Base-by-base conservation (phyloP, 2,888 invertebrate species). In the Phyllotreta cruciferae region DNA sequence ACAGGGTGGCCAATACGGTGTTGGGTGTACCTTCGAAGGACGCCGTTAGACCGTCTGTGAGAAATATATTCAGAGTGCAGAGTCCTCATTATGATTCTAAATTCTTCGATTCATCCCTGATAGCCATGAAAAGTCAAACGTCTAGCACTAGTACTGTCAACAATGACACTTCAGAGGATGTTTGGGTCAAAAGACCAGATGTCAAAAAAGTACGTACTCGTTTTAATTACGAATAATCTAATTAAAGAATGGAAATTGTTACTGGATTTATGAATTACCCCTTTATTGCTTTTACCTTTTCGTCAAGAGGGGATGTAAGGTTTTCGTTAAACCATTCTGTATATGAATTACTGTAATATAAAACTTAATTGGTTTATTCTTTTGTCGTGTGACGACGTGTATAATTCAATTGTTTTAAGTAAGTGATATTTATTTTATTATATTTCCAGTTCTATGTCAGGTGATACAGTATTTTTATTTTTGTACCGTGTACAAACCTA, bases 61-160 rank as follows among this genome's bases (percentile, higher is more conserved):
- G 87, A 71, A 82, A 85, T 9, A 81, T 90, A 63, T 89, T 90
- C 79, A 79, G 80, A 50, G 74, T 84, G 64, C 82, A 82, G 34
- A 85, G 85, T 74, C 89, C 88, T 1, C 93, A 93, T 80, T 84
- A 89, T 67, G 92, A 92, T 80, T 90, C 90, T 76, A 85, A 89
- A 69, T 93, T 91, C 83, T 93, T 93, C 77, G 93, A 93, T 81
- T 89, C 89, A 71, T 91, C 91, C 68, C 83, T 93, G 70, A 88
- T 93, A 73, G 92, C 91, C 81, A 91, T 93, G 81, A 90, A 91
- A 77, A 89, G 88, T 71, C 86, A 85, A 60, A 88, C 88, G n/a
- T 87, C 87, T 66, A 88, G 85, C 70, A 81, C 82, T 57, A 82
- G 85, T 44, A 85, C 87, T 0, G 79, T 88, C 47, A 87, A 87